phyloP scores from a whole-genome alignment of 2,113 vertebrate genomes.

The Nyctibius bracteatus region DNA sequence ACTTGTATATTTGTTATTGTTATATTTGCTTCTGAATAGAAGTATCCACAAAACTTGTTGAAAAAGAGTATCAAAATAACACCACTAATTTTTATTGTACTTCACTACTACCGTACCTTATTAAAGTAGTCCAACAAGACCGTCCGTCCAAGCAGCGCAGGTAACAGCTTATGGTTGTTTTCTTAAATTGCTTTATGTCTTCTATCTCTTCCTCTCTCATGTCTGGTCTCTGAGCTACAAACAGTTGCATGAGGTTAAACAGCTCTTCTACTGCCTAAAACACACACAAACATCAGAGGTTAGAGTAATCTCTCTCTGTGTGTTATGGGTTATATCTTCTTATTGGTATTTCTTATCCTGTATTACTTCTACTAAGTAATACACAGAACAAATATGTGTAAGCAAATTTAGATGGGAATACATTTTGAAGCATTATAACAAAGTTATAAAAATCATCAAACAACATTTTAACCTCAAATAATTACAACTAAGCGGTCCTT shows the following conservation, averaged over 20 bases:
- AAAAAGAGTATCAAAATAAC: neutral
- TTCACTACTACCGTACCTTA: slow-evolving; percentile 78
- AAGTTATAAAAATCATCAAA: neutral
- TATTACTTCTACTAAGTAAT: neutral
- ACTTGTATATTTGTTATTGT: neutral
- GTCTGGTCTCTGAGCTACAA: slow-evolving; percentile 94
- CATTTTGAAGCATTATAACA: neutral
- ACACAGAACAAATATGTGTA: neutral
- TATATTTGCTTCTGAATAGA: neutral
- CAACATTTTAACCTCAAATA: neutral
- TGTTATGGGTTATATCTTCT: neutral
- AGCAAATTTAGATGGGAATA: neutral
- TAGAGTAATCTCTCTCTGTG: neutral
- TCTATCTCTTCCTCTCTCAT: slow-evolving; percentile 96
- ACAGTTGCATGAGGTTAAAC: slow-evolving; percentile 98
- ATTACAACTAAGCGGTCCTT: neutral
- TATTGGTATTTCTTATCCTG: neutral
- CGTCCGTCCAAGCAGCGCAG: slow-evolving; percentile 97
- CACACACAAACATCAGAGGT: neutral
- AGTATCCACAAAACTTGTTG: neutral
- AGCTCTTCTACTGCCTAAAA: slow-evolving; percentile 95
- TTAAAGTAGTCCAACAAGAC: slow-evolving; percentile 99
- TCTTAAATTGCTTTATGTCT: slow-evolving; percentile 98
- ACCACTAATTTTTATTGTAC: neutral
- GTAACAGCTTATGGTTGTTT: slow-evolving; percentile 99